Evolutionary conservation across 2,797 vertebrate genomes (phyloP).

Genomic region (Oceanodroma leucorhoa): DNA sequence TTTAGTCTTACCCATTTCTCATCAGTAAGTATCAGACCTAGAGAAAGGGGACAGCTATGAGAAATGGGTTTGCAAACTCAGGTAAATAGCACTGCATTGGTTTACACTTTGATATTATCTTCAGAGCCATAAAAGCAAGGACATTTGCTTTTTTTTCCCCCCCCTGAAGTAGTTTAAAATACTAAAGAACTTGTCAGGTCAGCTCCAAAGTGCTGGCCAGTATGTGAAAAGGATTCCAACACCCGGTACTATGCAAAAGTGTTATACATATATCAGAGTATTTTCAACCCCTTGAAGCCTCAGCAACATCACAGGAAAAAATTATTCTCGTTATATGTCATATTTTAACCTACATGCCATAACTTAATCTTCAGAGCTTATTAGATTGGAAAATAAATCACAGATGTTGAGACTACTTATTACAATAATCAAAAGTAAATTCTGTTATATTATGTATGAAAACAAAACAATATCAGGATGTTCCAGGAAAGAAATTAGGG

Average conservation of each 20-base stretch:
- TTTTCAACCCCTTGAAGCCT: background rate
- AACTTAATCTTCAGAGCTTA: background rate
- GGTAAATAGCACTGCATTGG: background rate
- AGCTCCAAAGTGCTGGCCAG: background rate
- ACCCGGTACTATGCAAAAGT: background rate
- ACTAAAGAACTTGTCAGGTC: background rate
- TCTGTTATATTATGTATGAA: background rate
- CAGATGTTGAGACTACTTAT: background rate
- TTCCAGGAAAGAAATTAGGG: background rate
- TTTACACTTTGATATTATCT: background rate
- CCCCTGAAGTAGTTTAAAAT: background rate
- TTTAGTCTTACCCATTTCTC: background rate
- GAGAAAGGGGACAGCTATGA: background rate
- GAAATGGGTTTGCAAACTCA: background rate
- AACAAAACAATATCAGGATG: background rate
- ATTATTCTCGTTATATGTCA: background rate
- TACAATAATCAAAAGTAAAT: conserved; percentile 9
- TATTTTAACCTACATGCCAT: background rate
- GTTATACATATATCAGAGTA: background rate
- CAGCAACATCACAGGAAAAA: background rate
- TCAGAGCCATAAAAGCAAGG: background rate
- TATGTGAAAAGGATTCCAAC: background rate
- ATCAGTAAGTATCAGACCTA: background rate
- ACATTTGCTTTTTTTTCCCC: background rate
- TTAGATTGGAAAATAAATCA: background rate